Evolutionary conservation across 1,140 invertebrate genomes (phyloP).

Genomic region (Caerostris darwini): DNA sequence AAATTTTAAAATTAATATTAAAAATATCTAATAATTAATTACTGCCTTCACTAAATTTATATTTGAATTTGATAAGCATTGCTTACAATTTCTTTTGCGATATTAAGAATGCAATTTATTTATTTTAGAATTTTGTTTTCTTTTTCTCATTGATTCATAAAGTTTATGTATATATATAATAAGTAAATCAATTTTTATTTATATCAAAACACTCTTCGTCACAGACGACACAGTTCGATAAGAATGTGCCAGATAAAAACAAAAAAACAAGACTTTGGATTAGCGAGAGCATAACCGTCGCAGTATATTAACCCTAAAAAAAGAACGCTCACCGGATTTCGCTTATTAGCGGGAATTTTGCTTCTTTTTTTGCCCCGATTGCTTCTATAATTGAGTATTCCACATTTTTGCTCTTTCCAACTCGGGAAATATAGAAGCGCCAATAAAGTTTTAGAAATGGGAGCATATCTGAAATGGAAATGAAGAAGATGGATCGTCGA

Average conservation of each 20-base stretch:
- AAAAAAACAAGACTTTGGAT: background rate
- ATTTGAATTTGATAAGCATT: no score
- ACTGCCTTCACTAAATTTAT: no score
- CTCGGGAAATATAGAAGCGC: background rate
- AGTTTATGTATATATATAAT: no score
- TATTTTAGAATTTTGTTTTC: no score
- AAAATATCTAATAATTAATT: no score
- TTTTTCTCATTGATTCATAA: no score
- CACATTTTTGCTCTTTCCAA: background rate
- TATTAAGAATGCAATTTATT: no score
- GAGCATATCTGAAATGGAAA: constrained; percentile 31
- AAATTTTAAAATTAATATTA: no score
- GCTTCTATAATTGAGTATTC: background rate
- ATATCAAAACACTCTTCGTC: background rate
- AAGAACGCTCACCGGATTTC: constrained; percentile 3
- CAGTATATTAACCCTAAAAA: constrained; percentile 5
- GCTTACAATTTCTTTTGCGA: no score
- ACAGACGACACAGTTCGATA: constrained; percentile 5
- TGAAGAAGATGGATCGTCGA: constrained; percentile 12
- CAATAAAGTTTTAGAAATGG: background rate
- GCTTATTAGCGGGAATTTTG: background rate
- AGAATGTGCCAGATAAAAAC: background rate
- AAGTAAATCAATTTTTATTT: no score
- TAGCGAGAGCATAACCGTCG: background rate
- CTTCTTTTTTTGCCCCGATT: constrained; percentile 5